Conservation (phyloP, 30 jellyfish, hydroid and myxozoan genomes). For the Hydractinia echinata region DNA sequence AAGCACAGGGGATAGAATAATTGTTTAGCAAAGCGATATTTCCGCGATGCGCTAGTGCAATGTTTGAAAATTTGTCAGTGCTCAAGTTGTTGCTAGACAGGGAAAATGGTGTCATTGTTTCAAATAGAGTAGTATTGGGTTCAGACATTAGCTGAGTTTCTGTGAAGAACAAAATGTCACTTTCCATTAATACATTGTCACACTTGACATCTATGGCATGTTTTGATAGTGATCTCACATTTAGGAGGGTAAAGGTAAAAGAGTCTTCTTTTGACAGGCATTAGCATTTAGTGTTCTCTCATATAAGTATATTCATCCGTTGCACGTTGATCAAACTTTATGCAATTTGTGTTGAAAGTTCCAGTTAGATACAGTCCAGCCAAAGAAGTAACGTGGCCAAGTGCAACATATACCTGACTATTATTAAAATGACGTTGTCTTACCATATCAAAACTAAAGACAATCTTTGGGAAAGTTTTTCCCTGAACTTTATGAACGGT, state of each 20-base stretch:
- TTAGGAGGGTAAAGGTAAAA: background rate
- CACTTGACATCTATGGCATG: slow-evolving; percentile 27
- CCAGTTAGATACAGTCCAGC: no score
- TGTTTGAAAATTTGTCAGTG: slow-evolving; percentile 17
- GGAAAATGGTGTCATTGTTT: background rate
- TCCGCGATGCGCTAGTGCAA: slow-evolving; percentile 13
- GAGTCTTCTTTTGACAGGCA: background rate
- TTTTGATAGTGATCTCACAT: slow-evolving; percentile 21
- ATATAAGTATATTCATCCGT: slow-evolving; percentile 5
- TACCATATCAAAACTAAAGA: background rate
- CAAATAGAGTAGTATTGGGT: background rate
- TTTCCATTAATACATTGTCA: background rate
- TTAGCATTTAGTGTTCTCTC: background rate
- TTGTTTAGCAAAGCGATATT: background rate
- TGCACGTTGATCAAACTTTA: no score
- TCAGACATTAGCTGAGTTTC: slow-evolving; percentile 24
- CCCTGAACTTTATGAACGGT: slow-evolving; percentile 5
- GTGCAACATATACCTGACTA: background rate
- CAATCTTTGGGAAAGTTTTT: slow-evolving; percentile 6
- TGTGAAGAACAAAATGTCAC: slow-evolving; percentile 17
- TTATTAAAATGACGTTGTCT: background rate
- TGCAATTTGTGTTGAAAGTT: no score
- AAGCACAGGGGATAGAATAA: background rate
- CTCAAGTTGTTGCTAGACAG: background rate
- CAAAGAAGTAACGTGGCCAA: background rate